Base-by-base conservation (phyloP, 2,888 invertebrate species). In the Oscheius sp. region DNA sequence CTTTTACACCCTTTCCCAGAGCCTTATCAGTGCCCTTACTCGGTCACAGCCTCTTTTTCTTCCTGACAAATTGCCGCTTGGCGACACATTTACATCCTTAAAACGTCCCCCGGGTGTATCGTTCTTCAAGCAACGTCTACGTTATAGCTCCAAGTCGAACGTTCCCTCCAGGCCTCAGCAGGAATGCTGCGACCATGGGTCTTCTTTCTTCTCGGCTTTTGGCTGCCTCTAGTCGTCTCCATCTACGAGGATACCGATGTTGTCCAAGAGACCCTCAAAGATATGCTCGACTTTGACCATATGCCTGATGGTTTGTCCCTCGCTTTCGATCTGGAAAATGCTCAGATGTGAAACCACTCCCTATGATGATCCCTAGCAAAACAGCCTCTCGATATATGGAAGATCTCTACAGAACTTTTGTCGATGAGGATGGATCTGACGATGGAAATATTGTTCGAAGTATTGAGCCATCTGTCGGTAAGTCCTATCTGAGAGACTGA, bases 401-500 rank as follows among this genome's bases (percentile, higher is more conserved):
- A 17, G 52, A 2, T 31, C 46, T 69, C 17, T 69, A 64, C 3
- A 39, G 37, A 39, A n/a, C 39, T 6, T 75, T 72, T 61, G 63
- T 71, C 8, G 74, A 74, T 25, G 78, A 75, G 20, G 78, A 78
- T 45, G 72, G 68, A 2, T 75, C 72, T 17, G 75, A 78, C 39
- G 78, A 78, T 48, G 78, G 78, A 1, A 78, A 78, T 20, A 58
- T 74, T 3, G 73, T 75, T 0, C 45, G 78, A 3, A 73, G 68
- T 37, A 75, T 78, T 20, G 74, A 75, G 23, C 74, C 78, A 0
- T 70, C 74, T 8, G 74, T 78, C 15, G 77, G 68, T 61, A 15
- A 23, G 46, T 64, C 3, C 10, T 39, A 29, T 8, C 20, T 27
- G n/a, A 17, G 20, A 33, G 4, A n/a, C 17, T 3, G 34, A 6